Base-by-base conservation (phyloP, 2,888 invertebrate genomes). In the Dynastes tityus region DNA sequence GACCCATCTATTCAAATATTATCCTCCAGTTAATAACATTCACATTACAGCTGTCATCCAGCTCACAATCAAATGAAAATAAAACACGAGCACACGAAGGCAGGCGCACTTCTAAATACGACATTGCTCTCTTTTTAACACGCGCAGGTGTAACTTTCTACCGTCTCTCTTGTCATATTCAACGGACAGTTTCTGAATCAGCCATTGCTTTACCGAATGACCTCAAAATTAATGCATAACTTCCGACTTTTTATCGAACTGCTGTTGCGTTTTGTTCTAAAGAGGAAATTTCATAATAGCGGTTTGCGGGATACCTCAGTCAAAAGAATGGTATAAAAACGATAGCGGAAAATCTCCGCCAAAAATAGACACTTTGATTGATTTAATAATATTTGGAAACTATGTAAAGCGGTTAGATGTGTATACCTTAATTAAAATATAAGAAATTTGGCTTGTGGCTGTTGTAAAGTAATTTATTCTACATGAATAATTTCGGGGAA, bases 31-130 rank as follows among this genome's bases (percentile, higher is more conserved):
- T 86, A 85, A 86, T 86, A 85, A 85, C 84, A 80, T 81, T 82
- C 83, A 83, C 84, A 85, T 86, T 85, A 85, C 85, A 83, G 83
- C 85, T 85, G 85, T 85, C 81, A 81, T 82, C 82, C 80, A 81
- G 80, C 82, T 82, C 82, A 82, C 82, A 82, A 80, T 82, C 81
- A 53, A 79, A 61, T 45, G 67, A 81, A 81, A 81, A 80, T 79
- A 81, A 81, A 77, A 78, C 80, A 79, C 63, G 11, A 82, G 81
- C 80, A 81, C 73, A 74, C 45, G 22, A 11, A 58, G 71, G 63
- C 61, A 73, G 40, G 32, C 45, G 68, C 29, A 51, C 16, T 13
- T 51, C 8, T 27, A 49, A 37, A 13, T 22, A 40, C 58, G 11
- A 45, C 45, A 76, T 76, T 63, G 37, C 51, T 78, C 78, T 79